Evolutionary conservation across 2,797 vertebrate genomes (phyloP), one percentile per base, ranked within the genome.

Genomic region (Aotus griseimembra): DNA sequence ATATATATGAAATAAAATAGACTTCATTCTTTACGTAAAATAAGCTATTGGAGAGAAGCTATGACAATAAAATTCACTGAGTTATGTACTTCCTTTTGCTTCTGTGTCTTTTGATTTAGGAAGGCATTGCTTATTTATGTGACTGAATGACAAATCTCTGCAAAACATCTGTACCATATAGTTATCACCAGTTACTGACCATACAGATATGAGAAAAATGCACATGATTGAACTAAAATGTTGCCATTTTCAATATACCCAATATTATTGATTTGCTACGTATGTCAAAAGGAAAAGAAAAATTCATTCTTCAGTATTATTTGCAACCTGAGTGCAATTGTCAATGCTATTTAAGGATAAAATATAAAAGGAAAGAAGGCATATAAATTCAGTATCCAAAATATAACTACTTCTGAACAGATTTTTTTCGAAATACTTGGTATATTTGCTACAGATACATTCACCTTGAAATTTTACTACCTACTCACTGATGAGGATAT

Each of bases 391-490:
- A 93, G 15, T 39, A 92, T 86, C 70, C 44, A 70, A 96, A 96
- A 85, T 70, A 50, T 50, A 97, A 93, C 84, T 94, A 96, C 36
- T 93, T 88, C 30, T 97, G 61, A 92, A 67, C 13, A 93, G 61
- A 95, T 91, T 96, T 88, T 57, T 61, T 17, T 0, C 79, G 36
- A 88, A 82, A 95, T 41, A 28, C 11, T 58, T 76, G n/a, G 83
- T 75, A 55, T 57, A 64, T 96, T 96, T 97, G 33, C 79, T 85
- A 81, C 26, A 95, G 33, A 96, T 73, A 96, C 7, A 88, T 76
- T 91, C 93, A 94, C 77, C 70, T 81, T 89, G 58, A 90, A 94
- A 93, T 92, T 88, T 94, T 94, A 84, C 88, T 96, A 41, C 55
- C 11, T 64, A 82, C 33, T 90, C 75, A 22, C 46, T 90, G 96